A percentile compares a stretch with the other conserved stretches of the same genome.
Conservation (phyloP, 1,140 invertebrate species). For the Sminthurides bifidus region DNA sequence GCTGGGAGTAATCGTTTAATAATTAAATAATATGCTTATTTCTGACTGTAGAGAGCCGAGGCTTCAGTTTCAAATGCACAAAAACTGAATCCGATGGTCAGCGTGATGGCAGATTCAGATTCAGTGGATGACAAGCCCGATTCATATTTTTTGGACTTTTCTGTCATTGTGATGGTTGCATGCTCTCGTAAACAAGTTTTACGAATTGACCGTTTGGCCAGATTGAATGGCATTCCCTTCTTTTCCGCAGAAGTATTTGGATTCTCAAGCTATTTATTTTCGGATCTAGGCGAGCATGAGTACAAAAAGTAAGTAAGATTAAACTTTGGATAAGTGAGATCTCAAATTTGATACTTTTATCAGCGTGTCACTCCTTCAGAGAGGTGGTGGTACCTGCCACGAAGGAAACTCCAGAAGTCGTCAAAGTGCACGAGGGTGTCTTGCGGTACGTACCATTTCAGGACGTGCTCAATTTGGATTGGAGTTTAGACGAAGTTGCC, state of each 20-base stretch:
- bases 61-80: constrained; percentile 62
- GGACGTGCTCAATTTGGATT: constrained; percentile 54
- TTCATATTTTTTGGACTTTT: constrained; percentile 64
- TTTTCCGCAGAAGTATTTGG: constrained; percentile 88
- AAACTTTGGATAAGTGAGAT: background rate
- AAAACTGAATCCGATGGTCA: constrained; percentile 84
- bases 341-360: background rate
- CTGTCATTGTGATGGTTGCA: constrained; percentile 64
- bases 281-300: constrained; percentile 70
- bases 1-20: background rate
- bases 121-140: constrained; percentile 46
- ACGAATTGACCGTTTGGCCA: constrained; percentile 66
- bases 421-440: constrained; percentile 15
- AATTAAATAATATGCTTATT: constrained; percentile 27
- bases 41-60: constrained; percentile 69
- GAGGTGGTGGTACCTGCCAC: constrained; percentile 41
- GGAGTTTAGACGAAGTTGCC: constrained; percentile 38
- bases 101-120: constrained; percentile 56
- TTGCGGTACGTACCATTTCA: constrained; percentile 54
- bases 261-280: constrained; percentile 80
- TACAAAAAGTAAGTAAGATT: constrained; percentile 62
- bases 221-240: constrained; percentile 66
- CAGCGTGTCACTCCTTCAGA: constrained; percentile 29
- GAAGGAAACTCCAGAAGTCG: constrained; percentile 29
- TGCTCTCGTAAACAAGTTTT: constrained; percentile 56